Base-by-base conservation (phyloP, 2,113 vertebrate genomes). In the Phyllopteryx taeniolatus region DNA sequence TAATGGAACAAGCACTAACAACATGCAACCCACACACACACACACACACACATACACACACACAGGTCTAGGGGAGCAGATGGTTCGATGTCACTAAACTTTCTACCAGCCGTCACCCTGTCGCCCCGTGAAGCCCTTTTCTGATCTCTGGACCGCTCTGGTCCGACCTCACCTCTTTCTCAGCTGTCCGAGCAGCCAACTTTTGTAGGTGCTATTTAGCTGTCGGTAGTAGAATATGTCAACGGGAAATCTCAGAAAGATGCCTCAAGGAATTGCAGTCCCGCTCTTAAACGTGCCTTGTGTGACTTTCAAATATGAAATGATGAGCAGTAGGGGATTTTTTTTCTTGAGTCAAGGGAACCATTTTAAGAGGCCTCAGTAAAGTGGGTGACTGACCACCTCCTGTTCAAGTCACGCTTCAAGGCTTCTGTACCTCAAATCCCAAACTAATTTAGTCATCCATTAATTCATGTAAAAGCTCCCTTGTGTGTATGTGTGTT, bases 51-150 rank as follows among this genome's bases (percentile, higher is more conserved):
- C 27, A 27, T 27, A 27, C 17, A 4, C 19, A 20, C 61, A 43
- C 46, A 43, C 42, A 66, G 46, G 65, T 79, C 63, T 35, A 56
- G 13, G 46, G 27, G 75, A 83, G 74, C 77, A 83, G 77, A 70
- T 80, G 80, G 75, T 19, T 5, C 27, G 33, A 79, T 2, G 33
- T 1, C 8, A 22, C 44, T 2, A 71, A 79, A 44, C 75, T 75
- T 77, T 47, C 8, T 1, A 31, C 54, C 35, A n/a, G 44, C 68
- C 72, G 76, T 75, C 66, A 68, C 43, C 1, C 8, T 59, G 67
- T 72, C 8, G 20, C 64, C 31, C 19, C 61, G 54, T 60, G 71
- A 74, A 72, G 54, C 57, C 47, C 13, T 17, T 17, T 27, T 67
- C 11, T 70, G 60, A 73, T 71, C 63, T n/a, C 31, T 59, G 47